Conservation (phyloP, 2,888 invertebrate genomes). For the Axea sp. region DNA sequence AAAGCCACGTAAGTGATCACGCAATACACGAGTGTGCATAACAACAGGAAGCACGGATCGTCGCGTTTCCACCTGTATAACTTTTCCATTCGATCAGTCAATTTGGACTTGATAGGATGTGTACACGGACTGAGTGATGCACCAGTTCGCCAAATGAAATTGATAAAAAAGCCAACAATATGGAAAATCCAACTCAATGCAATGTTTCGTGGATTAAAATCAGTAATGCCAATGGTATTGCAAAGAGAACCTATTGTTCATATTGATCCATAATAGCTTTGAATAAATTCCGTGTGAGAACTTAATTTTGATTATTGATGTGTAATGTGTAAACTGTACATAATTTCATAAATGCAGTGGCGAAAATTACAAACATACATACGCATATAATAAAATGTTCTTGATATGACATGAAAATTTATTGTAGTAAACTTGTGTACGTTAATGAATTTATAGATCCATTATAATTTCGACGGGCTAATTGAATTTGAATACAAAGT, state of each 20-base stretch:
- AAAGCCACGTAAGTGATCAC: constrained; percentile 53
- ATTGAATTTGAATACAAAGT: constrained; percentile 40
- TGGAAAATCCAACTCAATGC: constrained; percentile 53
- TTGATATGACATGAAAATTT: constrained; percentile 27
- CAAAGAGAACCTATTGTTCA: constrained; percentile 49
- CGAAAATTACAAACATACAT: constrained; percentile 19
- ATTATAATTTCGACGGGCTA: constrained; percentile 23
- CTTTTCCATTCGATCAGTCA: constrained; percentile 63
- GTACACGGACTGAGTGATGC: constrained; percentile 38
- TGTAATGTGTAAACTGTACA: constrained; percentile 49
- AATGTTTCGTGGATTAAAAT: constrained; percentile 52
- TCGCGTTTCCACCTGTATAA: constrained; percentile 65
- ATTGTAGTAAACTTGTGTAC: constrained; percentile 20
- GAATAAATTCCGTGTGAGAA: constrained; percentile 40
- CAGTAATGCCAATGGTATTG: constrained; percentile 42
- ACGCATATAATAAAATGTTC: constrained; percentile 22
- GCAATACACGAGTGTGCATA: constrained; percentile 52
- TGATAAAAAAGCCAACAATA: constrained; percentile 60
- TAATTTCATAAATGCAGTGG: constrained; percentile 45
- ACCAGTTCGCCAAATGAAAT: constrained; percentile 53
- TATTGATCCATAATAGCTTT: constrained; percentile 41
- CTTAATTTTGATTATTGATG: constrained; percentile 59
- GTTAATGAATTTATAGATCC: constrained; percentile 37
- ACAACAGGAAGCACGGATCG: constrained; percentile 63
- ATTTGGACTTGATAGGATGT: constrained; percentile 55